These are phyloP conservation scores for Candidula unifasciata DNA, from an alignment of 2,888 invertebrate species.

Conservation along the genomic window DNA sequence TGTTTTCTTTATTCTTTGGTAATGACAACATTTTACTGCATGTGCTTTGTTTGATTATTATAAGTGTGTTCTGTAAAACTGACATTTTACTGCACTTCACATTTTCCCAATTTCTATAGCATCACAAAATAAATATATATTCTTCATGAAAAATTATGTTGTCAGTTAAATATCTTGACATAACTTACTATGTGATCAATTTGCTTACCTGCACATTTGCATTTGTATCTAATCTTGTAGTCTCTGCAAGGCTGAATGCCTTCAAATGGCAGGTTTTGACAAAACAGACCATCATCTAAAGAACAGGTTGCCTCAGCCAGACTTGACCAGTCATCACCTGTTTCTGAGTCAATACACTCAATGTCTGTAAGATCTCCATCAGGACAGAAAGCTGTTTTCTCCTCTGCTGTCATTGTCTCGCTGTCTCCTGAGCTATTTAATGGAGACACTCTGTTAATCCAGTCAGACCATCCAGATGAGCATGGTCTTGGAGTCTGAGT, in stretches of 20 bases:
- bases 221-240: constrained; percentile 69
- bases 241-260: constrained; percentile 60
- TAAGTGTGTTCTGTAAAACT: no score
- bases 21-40: no score
- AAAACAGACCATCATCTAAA: constrained; percentile 82
- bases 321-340: constrained; percentile 61
- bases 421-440: constrained; percentile 60
- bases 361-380: constrained; percentile 69
- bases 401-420: constrained; percentile 61
- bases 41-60: no score
- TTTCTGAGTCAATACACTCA: constrained; percentile 68
- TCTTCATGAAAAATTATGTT: no score
- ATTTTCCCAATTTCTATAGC: no score
- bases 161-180: no score
- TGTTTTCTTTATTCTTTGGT: no score
- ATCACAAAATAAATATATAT: no score
- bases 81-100: no score
- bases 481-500: not conserved
- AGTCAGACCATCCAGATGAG: constrained; percentile 61
- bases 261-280: constrained; percentile 25
- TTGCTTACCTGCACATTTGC: constrained; percentile 78
- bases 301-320: constrained; percentile 68
- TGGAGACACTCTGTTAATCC: constrained; percentile 68
- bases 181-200: not conserved
- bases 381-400: constrained; percentile 62